Conservation (phyloP, 2,888 invertebrate species). For the Heliconius ethilla region DNA sequence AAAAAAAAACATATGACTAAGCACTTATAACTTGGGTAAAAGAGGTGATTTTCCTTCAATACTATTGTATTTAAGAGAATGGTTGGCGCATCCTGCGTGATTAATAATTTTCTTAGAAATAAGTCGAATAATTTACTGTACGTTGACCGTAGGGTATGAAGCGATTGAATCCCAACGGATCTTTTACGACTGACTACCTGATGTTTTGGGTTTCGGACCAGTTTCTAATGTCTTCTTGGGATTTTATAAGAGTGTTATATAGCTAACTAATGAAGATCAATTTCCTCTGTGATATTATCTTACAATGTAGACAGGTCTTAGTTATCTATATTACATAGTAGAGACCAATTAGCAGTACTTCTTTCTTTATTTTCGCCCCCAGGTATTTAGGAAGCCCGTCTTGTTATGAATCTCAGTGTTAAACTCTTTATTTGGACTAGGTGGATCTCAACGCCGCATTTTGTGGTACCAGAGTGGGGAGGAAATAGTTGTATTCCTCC, state of each 20-base stretch:
- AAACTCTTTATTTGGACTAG: too few relatives aligned
- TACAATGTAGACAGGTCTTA: too few relatives aligned
- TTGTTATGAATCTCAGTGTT: too few relatives aligned
- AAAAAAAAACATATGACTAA: neutral
- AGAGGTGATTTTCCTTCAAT: neutral
- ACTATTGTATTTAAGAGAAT: neutral
- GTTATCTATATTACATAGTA: too few relatives aligned
- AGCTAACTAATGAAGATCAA: too few relatives aligned
- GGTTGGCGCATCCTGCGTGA: conserved; percentile 26
- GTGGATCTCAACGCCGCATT: neutral
- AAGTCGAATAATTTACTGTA: conserved; percentile 21
- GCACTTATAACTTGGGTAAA: neutral
- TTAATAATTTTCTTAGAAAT: conserved; percentile 30
- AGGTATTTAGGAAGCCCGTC: too few relatives aligned
- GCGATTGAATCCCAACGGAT: conserved; percentile 5
- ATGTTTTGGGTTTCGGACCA: neutral
- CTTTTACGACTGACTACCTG: conserved; percentile 9
- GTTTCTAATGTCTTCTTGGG: neutral
- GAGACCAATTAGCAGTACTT: too few relatives aligned
- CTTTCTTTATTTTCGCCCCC: too few relatives aligned
- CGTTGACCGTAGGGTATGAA: conserved; percentile 33
- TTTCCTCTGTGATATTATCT: too few relatives aligned
- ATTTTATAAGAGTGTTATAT: neutral
- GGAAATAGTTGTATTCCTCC: neutral
- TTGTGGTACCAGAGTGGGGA: neutral